These are phyloP conservation scores for Galendromus occidentalis DNA, from an alignment of 1,140 invertebrate species.

Conservation along the genomic window DNA sequence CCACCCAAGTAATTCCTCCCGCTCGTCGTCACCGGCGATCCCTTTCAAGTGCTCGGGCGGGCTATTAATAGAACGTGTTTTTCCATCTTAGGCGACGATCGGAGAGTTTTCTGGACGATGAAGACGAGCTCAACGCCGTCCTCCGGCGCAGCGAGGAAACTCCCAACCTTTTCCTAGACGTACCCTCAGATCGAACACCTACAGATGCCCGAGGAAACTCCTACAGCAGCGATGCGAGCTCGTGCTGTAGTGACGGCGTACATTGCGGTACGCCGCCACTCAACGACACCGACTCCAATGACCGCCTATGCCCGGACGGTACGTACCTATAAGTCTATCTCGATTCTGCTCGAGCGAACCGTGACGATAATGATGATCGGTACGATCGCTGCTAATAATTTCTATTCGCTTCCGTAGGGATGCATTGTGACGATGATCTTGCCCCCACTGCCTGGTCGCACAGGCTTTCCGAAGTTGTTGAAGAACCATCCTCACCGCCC, in stretches of 20 bases:
- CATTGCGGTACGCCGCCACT: neutral
- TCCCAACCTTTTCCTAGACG: slow-evolving; percentile 2
- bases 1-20: too few species aligned
- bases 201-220: neutral
- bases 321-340: neutral
- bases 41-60: too few species aligned
- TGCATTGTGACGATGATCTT: slow-evolving; percentile 2
- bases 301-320: neutral
- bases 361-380: neutral
- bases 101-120: slow-evolving; percentile 9
- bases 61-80: too few species aligned
- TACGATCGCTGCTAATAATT: neutral
- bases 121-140: neutral
- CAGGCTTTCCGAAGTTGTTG: neutral
- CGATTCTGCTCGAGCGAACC: neutral
- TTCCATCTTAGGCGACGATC: neutral
- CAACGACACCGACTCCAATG: neutral
- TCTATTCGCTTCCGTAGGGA: neutral
- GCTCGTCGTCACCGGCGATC: too few species aligned
- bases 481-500: neutral
- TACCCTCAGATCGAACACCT: neutral
- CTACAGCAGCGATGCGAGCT: neutral
- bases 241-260: slow-evolving; percentile 3
- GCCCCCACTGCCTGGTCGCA: slow-evolving; percentile 6
- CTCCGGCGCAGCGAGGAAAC: slow-evolving; percentile 2